Evolutionary conservation across 37 sponge, comb jelly and placozoan genomes (phyloP).

Genomic region (Aphrocallistes beatrix): DNA sequence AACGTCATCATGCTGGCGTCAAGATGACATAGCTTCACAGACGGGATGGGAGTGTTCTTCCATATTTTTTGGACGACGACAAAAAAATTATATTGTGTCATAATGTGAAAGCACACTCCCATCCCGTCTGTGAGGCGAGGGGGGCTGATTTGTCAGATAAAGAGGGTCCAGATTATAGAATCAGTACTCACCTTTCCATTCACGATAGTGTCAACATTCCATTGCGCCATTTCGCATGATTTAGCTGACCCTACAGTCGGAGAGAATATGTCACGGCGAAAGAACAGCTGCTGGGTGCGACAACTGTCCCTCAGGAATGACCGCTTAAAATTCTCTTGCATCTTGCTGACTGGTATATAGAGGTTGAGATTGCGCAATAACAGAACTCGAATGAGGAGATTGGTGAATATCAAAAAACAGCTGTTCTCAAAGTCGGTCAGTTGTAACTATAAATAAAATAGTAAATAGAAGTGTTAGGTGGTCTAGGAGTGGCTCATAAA

Average conservation of each 20-base stretch:
- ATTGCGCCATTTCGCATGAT: conserved; percentile 47
- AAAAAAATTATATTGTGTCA: too few species aligned
- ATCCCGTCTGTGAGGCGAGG: too few species aligned
- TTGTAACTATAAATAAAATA: conserved; percentile 41
- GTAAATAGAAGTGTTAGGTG: not conserved
- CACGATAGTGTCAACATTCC: conserved; percentile 72
- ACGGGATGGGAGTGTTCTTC: too few species aligned
- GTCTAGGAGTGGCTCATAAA: not conserved
- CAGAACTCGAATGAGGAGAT: conserved; percentile 72
- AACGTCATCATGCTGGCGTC: too few species aligned
- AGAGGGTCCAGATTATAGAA: not conserved
- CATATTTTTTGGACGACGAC: too few species aligned
- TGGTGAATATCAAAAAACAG: conserved; percentile 74
- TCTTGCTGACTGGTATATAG: conserved; percentile 53
- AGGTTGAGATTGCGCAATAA: conserved; percentile 81
- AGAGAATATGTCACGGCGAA: conserved; percentile 48
- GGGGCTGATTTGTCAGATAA: too few species aligned
- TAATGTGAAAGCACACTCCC: too few species aligned
- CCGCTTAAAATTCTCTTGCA: conserved; percentile 74
- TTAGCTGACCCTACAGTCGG: conserved; percentile 32
- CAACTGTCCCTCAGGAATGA: conserved; percentile 68
- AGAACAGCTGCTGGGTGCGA: conserved; percentile 54
- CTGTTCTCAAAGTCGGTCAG: conserved; percentile 98
- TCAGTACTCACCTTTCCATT: conserved; percentile 66
- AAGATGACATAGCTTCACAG: too few species aligned